These are phyloP conservation scores for Colistium nudipinnis DNA, from an alignment of 2,113 vertebrate genomes.

Conservation along the genomic window DNA sequence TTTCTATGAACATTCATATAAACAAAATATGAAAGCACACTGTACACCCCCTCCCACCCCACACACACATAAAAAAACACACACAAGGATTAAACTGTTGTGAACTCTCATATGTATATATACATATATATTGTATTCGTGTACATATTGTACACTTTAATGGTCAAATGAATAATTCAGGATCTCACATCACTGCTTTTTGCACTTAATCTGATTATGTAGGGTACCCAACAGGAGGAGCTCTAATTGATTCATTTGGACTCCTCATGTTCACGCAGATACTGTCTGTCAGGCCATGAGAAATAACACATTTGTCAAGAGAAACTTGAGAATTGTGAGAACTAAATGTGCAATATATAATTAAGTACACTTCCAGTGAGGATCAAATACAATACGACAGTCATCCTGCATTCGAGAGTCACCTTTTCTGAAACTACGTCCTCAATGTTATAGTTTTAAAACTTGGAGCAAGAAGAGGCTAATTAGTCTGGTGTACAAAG, in stretches of 20 bases:
- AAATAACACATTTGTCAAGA: slow-evolving; percentile 7
- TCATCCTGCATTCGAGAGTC: neutral
- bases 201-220: slow-evolving; percentile 30
- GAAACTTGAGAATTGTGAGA: neutral
- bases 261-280: slow-evolving; percentile 1
- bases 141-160: slow-evolving; percentile 14
- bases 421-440: neutral
- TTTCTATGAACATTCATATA: no score
- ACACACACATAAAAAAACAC: no score
- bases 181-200: slow-evolving; percentile 29
- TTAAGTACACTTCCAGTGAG: no score
- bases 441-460: neutral
- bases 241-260: slow-evolving; percentile 55
- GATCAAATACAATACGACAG: neutral
- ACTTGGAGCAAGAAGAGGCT: neutral
- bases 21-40: no score
- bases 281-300: neutral
- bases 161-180: slow-evolving; percentile 32
- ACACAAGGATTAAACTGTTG: slow-evolving; percentile 33
- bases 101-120: slow-evolving; percentile 36
- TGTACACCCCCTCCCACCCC: no score
- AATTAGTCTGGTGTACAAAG: neutral
- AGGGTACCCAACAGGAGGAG: slow-evolving; percentile 33
- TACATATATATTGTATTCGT: slow-evolving; percentile 27
- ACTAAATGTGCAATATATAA: no score